Conservation (phyloP, 2,113 vertebrate genomes). For the Eolophus roseicapilla region DNA sequence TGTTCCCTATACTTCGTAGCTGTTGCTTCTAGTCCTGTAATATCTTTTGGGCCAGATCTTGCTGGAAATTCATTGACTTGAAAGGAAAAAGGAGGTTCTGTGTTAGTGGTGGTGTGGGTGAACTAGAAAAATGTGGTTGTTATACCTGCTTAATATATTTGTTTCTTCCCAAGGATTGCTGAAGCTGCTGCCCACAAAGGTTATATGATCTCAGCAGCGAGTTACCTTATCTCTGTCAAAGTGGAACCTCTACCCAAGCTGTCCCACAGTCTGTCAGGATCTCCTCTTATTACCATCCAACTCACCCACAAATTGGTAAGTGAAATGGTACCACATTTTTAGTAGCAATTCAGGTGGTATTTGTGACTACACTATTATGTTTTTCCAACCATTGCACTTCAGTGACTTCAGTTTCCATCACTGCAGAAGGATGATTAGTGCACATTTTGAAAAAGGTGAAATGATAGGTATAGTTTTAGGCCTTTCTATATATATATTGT, state of each 20-base stretch:
- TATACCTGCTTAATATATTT: neutral
- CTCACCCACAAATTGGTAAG: conserved; percentile 88
- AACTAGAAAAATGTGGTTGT: neutral
- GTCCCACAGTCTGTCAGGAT: conserved; percentile 82
- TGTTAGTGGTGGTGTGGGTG: neutral
- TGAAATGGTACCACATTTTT: neutral
- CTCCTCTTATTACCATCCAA: conserved; percentile 86
- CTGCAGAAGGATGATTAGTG: neutral
- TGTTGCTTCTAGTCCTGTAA: neutral
- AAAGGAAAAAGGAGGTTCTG: neutral
- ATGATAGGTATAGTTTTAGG: neutral
- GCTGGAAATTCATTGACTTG: neutral
- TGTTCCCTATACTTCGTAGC: neutral
- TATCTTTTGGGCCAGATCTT: neutral
- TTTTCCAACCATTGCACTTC: neutral
- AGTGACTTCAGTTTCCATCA: neutral
- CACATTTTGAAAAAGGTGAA: neutral
- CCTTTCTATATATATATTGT: neutral
- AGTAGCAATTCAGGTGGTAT: neutral
- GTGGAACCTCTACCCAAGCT: conserved; percentile 84
- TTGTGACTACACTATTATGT: neutral
- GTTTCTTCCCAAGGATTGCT: conserved; percentile 77
- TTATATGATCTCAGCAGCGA: conserved; percentile 82
- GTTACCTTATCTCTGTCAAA: conserved; percentile 88
- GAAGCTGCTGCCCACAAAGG: conserved; percentile 76